phyloP scores from a whole-genome alignment of 92 coral and sea anemone genomes.

The Desmophyllum pertusum region DNA sequence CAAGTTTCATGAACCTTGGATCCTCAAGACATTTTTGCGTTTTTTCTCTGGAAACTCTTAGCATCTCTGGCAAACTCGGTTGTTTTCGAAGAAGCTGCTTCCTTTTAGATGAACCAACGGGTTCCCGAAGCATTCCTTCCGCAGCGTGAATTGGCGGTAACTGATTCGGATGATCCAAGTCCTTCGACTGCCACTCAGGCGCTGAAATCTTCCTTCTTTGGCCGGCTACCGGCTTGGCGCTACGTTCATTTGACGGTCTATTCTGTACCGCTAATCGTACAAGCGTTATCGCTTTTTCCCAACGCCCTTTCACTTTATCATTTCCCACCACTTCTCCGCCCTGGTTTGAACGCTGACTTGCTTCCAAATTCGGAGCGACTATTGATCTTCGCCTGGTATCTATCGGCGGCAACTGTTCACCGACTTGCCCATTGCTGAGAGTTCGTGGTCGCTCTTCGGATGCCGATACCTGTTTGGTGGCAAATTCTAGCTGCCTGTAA shows the following conservation, averaged over 20 bases:
- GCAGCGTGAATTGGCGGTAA: constrained; percentile 45
- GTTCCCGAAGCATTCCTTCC: neutral
- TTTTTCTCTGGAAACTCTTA: constrained; percentile 70
- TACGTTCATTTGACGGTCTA: constrained; percentile 32
- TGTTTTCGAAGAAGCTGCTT: constrained; percentile 48
- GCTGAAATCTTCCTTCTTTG: neutral
- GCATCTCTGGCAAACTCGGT: constrained; percentile 80
- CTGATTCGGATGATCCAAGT: neutral
- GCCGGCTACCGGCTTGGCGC: constrained; percentile 4
- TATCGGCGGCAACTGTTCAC: constrained; percentile 65
- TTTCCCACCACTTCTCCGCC: constrained; percentile 7
- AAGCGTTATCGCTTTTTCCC: constrained; percentile 86
- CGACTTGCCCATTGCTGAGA: constrained; percentile 10
- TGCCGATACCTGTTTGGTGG: constrained; percentile 77
- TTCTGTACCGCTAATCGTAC: constrained; percentile 75
- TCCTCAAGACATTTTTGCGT: constrained; percentile 75
- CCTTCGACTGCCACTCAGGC: neutral
- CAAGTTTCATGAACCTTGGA: constrained; percentile 80
- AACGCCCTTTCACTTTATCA: constrained; percentile 55
- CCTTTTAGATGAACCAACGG: neutral
- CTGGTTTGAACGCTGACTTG: constrained; percentile 11
- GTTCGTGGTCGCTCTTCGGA: constrained; percentile 81
- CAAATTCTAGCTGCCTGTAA: constrained; percentile 84
- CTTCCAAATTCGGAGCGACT: constrained; percentile 34
- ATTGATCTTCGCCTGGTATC: constrained; percentile 21